Evolutionary conservation across 2,888 invertebrate genomes (phyloP).

Genomic region (Diaprepes abbreviatus): DNA sequence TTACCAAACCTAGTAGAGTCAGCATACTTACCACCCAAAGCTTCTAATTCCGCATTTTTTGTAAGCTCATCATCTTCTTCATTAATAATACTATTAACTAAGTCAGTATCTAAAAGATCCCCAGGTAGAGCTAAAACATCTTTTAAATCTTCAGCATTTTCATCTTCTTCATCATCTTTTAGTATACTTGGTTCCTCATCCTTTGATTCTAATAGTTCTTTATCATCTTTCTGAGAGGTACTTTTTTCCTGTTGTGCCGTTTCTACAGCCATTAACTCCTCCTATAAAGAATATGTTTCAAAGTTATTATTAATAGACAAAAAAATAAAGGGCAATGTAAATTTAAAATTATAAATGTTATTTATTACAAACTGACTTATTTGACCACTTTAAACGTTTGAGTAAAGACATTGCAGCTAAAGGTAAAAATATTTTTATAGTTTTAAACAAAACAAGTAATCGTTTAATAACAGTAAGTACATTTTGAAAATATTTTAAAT

Average conservation of each 20-base stretch:
- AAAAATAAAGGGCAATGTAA: no score
- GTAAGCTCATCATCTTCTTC: conserved; percentile 72
- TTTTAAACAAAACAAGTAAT: no score
- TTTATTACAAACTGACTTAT: no score
- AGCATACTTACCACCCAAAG: conserved; percentile 64
- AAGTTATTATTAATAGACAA: no score
- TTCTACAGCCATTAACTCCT: conserved; percentile 79
- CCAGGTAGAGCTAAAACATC: conserved; percentile 76
- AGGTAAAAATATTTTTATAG: no score
- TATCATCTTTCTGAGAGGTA: conserved; percentile 52
- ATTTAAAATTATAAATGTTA: no score
- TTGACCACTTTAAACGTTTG: no score
- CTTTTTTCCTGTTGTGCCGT: conserved; percentile 74
- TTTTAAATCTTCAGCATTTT: conserved; percentile 75
- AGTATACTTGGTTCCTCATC: conserved; percentile 30
- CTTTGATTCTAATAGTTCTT: conserved; percentile 20
- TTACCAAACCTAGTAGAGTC: no score
- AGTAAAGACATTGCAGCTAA: no score
- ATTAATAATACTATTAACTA: conserved; percentile 79
- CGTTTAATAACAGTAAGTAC: no score
- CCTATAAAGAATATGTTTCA: conserved; percentile 69
- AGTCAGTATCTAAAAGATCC: conserved; percentile 76
- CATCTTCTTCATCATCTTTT: conserved; percentile 61
- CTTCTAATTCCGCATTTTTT: conserved; percentile 70
- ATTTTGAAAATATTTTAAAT: no score